Percentiles rank a stretch among this genome's conserved stretches.
These are phyloP conservation scores for Motacilla tschutschensis DNA, from an alignment of 2,113 vertebrate species.

Conservation along the genomic window DNA sequence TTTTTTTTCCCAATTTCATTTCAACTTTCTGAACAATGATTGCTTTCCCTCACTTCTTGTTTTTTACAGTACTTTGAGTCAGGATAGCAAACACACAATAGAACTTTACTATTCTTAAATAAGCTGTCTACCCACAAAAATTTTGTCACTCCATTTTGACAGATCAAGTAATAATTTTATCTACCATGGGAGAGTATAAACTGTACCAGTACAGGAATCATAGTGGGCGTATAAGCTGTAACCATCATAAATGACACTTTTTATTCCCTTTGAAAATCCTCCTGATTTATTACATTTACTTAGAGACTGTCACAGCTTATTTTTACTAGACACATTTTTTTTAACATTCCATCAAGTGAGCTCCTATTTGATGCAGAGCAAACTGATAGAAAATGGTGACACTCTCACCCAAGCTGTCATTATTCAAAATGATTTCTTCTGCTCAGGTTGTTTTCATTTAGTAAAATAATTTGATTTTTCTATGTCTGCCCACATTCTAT, in stretches of 20 bases:
- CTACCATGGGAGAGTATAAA: slow-evolving; percentile 70
- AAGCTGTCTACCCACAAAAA: slow-evolving; percentile 65
- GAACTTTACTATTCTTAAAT: slow-evolving; percentile 65
- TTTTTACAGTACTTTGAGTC: slow-evolving; percentile 35
- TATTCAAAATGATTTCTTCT: slow-evolving; percentile 72
- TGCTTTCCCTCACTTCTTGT: slow-evolving; percentile 28
- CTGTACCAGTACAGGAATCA: slow-evolving; percentile 67
- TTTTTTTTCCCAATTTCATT: background rate
- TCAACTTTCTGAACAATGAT: slow-evolving; percentile 14
- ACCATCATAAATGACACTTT: slow-evolving; percentile 72
- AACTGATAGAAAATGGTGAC: slow-evolving; percentile 67
- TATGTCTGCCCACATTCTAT: slow-evolving; percentile 66
- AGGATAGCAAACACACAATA: slow-evolving; percentile 59
- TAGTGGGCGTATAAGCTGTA: slow-evolving; percentile 62
- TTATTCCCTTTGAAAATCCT: slow-evolving; percentile 74
- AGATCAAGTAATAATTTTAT: slow-evolving; percentile 77
- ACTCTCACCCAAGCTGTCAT: slow-evolving; percentile 65
- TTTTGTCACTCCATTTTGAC: slow-evolving; percentile 70
- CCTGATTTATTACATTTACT: slow-evolving; percentile 75
- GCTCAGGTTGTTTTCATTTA: slow-evolving; percentile 68
- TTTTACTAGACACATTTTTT: slow-evolving; percentile 66
- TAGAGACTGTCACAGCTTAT: slow-evolving; percentile 72
- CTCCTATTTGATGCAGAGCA: slow-evolving; percentile 60
- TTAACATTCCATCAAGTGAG: slow-evolving; percentile 63
- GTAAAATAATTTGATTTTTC: slow-evolving; percentile 74